Percentiles rank a stretch among this genome's conserved stretches.
phyloP scores from a whole-genome alignment of 1,140 invertebrate genomes.

The Camponotus pennsylvanicus region DNA sequence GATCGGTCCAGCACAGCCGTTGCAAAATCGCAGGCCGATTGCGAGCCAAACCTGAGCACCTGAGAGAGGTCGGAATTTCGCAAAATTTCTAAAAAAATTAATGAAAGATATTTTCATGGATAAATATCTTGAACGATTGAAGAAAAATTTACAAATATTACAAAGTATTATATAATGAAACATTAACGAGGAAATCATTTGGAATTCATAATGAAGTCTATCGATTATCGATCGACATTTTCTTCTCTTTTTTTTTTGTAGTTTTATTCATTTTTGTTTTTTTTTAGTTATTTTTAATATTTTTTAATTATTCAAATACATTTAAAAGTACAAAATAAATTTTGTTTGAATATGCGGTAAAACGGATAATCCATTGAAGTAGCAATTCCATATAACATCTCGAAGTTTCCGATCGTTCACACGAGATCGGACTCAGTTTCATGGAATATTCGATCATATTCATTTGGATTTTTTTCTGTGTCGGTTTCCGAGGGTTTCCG shows the following conservation, averaged over 20 bases:
- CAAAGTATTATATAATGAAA: too few relatives aligned
- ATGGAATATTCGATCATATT: conserved; percentile 73
- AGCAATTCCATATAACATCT: background rate
- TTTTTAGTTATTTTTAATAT: background rate
- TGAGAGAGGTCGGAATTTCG: conserved; percentile 58
- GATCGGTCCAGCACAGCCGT: conserved; percentile 33
- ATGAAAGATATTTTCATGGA: too few relatives aligned
- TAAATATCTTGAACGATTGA: too few relatives aligned
- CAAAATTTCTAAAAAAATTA: conserved; percentile 38
- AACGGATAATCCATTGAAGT: background rate
- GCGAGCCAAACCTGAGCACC: conserved; percentile 53
- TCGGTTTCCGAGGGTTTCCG: conserved; percentile 65
- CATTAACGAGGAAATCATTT: background rate
- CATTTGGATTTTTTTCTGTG: conserved; percentile 76
- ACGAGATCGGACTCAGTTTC: conserved; percentile 76
- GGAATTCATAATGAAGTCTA: conserved; percentile 12
- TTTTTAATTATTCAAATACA: background rate
- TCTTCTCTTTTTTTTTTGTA: too few relatives aligned
- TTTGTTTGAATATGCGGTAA: background rate
- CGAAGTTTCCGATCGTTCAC: background rate
- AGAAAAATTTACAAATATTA: too few relatives aligned
- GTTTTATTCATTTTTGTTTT: background rate
- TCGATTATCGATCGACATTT: background rate
- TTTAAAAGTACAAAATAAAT: background rate
- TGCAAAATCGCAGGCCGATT: conserved; percentile 41